Evolutionary conservation across 1,140 invertebrate species (phyloP).

Genomic region (Melipona quadrifasciata): DNA sequence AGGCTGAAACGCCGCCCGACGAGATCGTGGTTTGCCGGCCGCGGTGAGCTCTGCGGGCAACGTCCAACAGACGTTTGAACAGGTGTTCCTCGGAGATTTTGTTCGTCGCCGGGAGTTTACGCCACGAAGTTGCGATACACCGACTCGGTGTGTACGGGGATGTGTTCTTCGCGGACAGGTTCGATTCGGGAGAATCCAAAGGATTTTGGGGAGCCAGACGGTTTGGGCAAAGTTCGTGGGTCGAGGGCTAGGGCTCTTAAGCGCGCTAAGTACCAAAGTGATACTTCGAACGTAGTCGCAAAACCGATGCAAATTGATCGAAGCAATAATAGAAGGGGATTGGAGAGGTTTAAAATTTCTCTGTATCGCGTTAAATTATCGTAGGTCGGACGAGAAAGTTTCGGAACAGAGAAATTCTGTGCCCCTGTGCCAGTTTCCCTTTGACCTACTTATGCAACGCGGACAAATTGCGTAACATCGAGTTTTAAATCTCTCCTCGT

Average conservation of each 20-base stretch:
- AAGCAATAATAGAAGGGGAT: not conserved
- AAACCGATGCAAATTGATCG: not conserved
- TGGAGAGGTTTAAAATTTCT: too few relatives aligned
- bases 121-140: not conserved
- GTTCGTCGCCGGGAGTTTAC: not conserved
- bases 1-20: not conserved
- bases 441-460: not conserved
- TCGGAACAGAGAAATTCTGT: not conserved
- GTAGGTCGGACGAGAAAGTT: not conserved
- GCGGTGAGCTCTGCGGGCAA: slow-evolving; percentile 65
- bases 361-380: not conserved
- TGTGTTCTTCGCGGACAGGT: not conserved
- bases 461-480: not conserved
- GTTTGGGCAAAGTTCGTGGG: not conserved
- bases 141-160: not conserved
- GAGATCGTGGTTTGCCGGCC: slow-evolving; percentile 14
- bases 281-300: not conserved
- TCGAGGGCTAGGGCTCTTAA: not conserved
- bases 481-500: not conserved
- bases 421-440: not conserved
- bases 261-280: not conserved
- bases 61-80: slow-evolving; percentile 9
- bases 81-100: not conserved
- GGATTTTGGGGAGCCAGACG: not conserved
- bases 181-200: not conserved